These are phyloP conservation scores for Trachelus tabidus DNA, from an alignment of 2,888 invertebrate species.

Conservation along the genomic window DNA sequence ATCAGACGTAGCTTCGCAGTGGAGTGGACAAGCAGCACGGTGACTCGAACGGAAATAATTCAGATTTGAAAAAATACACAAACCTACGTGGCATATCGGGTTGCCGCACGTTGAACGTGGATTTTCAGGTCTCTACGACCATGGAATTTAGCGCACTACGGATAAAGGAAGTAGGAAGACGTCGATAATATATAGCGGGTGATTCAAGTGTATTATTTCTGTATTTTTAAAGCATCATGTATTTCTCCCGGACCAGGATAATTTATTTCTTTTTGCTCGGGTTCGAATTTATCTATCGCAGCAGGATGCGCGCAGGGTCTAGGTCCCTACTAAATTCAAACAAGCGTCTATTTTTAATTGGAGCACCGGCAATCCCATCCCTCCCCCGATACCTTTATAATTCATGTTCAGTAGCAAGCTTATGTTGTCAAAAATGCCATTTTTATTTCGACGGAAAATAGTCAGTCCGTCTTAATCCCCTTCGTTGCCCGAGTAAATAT, in stretches of 20 bases:
- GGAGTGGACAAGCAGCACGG: not conserved
- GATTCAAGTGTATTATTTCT: not conserved
- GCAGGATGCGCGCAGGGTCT: not conserved
- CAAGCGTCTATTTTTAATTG: not conserved
- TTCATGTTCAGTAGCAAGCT: not conserved
- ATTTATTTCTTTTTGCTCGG: not conserved
- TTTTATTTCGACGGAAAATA: not conserved
- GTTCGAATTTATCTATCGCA: not conserved
- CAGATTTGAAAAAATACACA: not conserved
- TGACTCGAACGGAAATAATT: not conserved
- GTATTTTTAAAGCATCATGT: not conserved
- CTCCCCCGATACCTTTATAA: not conserved
- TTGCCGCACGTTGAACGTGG: not conserved
- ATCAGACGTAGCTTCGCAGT: not conserved
- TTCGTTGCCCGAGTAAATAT: not conserved
- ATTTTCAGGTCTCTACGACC: not conserved
- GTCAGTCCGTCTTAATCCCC: not conserved
- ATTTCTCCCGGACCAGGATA: not conserved
- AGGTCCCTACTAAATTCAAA: not conserved
- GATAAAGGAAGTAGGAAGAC: not conserved
- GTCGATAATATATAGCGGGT: not conserved
- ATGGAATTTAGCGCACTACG: not conserved
- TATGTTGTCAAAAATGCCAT: not conserved
- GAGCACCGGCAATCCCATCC: too few relatives aligned
- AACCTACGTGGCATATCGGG: not conserved